These are phyloP conservation scores for Deroplatys truncata DNA, from an alignment of 2,888 invertebrate genomes.

Conservation along the genomic window DNA sequence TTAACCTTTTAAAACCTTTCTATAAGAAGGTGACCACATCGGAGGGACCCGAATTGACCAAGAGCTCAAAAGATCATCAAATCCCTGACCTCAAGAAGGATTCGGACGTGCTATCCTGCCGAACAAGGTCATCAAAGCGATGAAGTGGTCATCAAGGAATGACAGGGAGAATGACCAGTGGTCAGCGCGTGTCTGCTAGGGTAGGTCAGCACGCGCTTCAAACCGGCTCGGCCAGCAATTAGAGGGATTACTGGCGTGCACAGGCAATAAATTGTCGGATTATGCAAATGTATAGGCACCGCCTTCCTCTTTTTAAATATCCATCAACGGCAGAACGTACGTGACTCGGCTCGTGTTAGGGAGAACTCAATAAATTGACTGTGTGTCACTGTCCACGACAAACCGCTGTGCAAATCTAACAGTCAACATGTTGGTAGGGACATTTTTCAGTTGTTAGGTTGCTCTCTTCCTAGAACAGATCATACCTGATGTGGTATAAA, in stretches of 20 bases:
- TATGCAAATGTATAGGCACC: not conserved
- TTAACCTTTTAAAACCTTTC: not conserved
- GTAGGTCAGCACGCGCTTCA: not conserved
- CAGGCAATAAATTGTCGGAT: slow-evolving; percentile 5
- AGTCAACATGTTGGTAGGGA: no score
- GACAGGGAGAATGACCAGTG: not conserved
- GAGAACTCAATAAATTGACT: not conserved
- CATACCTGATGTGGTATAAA: no score
- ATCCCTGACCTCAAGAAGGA: not conserved
- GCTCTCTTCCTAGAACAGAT: no score
- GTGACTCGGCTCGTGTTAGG: not conserved
- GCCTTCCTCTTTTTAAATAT: not conserved
- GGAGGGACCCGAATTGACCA: not conserved
- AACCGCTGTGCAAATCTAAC: no score
- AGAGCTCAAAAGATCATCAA: not conserved
- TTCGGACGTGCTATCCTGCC: not conserved
- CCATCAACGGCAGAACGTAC: not conserved
- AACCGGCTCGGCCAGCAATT: not conserved
- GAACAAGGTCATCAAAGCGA: not conserved
- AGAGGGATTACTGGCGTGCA: not conserved
- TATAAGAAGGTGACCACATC: not conserved
- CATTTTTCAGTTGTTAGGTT: no score
- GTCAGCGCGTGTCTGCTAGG: not conserved
- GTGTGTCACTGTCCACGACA: not conserved
- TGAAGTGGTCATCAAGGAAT: not conserved